Base-by-base conservation (phyloP, 2,888 invertebrate genomes). In the Atherix ibis region DNA sequence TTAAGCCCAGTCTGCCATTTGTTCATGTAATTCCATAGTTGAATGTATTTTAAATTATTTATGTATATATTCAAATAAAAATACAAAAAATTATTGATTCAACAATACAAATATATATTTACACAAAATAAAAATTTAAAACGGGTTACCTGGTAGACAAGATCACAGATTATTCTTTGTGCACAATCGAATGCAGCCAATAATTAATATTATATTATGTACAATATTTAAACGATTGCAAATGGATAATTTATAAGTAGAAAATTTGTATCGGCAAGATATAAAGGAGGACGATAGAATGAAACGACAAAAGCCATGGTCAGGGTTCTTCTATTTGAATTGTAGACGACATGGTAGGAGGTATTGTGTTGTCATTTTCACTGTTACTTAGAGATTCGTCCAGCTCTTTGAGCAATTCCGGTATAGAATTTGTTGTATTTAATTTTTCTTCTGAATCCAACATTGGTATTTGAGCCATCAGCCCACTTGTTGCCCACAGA, bases 401-500 rank as follows among this genome's bases (percentile, higher is more conserved):
- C 26, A 31, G 27, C 10, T 35, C 27, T 6, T 27, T 25, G 22
- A 33, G 14, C 15, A 34, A 22, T 28, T 31, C 36, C n/a, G 34
- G 31, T 27, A 35, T 35, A 24, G 34, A 37, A 10, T n/a, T n/a
- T n/a, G n/a, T n/a, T n/a, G 37, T 25, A 16, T 36, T 34, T 19
- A 35, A 28, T 5, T 19, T 24, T 14, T 48, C 51, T 10, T 55
- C 52, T 41, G 58, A 58, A 31, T 56, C 71, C n/a, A 76, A 65
- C 41, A 76, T 72, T 0, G 76, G 76, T 38, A 76, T 71, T 60
- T 73, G 70, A 49, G 71, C 71, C 0, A 74, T 70, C 50, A 71
- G 72, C 52, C 82, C 81, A 45, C 73, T 75, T 1, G 81, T 81
- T 1, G 83, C 81, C 80, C 81, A 80, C 8, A 91, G 59, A 55